A percentile compares a stretch with the other conserved stretches of the same genome.
Evolutionary conservation across 2,888 invertebrate genomes (phyloP).

Genomic region (Mechanitis mazaeus): DNA sequence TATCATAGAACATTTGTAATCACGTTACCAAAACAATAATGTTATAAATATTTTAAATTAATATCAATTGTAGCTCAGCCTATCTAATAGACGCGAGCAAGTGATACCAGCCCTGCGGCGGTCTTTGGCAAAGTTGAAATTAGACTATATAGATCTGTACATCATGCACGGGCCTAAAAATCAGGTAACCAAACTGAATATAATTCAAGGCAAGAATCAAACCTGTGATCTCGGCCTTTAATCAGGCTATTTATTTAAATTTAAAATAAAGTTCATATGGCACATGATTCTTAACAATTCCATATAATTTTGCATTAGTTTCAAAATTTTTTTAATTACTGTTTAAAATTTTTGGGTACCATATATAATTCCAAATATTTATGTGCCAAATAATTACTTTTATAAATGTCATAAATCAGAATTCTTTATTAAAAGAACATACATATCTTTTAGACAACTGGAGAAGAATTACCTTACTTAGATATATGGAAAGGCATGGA

Average conservation of each 20-base stretch:
- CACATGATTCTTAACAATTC: too few species aligned
- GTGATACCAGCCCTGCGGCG: conserved; percentile 38
- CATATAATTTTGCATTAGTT: too few species aligned
- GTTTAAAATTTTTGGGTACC: too few species aligned
- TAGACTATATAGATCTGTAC: conserved; percentile 62
- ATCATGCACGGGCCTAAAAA: conserved; percentile 60
- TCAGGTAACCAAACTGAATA: conserved; percentile 1
- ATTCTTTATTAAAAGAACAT: neutral
- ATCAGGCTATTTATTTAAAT: too few species aligned
- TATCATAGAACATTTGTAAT: neutral
- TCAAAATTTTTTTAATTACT: too few species aligned
- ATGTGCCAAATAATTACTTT: too few species aligned
- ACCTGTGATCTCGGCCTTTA: too few species aligned
- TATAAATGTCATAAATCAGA: too few species aligned
- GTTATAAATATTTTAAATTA: neutral
- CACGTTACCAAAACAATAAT: neutral
- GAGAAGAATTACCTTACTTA: conserved; percentile 35
- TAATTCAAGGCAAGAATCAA: too few species aligned
- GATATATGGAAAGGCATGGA: conserved; percentile 85
- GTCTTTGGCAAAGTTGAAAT: conserved; percentile 52
- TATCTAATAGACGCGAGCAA: conserved; percentile 16
- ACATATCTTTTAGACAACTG: conserved; percentile 3
- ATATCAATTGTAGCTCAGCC: neutral
- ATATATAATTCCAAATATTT: too few species aligned
- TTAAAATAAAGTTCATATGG: too few species aligned